Evolutionary conservation across 2,888 invertebrate species (phyloP).

Genomic region (Arenicola marina): DNA sequence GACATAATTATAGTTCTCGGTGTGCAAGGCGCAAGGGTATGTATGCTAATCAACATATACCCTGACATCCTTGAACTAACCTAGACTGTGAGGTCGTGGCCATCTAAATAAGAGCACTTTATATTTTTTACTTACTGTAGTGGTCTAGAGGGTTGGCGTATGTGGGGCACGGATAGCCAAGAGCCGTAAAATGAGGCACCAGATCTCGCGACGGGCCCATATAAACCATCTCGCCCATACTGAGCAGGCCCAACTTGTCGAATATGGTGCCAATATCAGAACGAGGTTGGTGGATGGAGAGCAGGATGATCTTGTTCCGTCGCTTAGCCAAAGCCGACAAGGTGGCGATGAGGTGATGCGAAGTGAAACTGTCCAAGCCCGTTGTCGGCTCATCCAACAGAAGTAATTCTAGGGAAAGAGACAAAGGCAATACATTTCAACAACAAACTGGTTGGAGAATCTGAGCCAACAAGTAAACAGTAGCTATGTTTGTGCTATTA

Average conservation of each 20-base stretch:
- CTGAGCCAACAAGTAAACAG: too few species aligned
- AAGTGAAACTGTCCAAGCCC: constrained; percentile 88
- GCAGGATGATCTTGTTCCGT: constrained; percentile 68
- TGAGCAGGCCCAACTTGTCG: constrained; percentile 44
- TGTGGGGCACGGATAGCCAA: constrained; percentile 95
- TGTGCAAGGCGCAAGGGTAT: too few species aligned
- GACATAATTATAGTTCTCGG: too few species aligned
- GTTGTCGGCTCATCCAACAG: constrained; percentile 88
- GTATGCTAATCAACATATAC: too few species aligned
- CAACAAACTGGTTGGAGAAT: too few species aligned
- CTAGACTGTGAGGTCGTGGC: too few species aligned
- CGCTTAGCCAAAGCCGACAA: constrained; percentile 40
- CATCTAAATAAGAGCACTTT: too few species aligned
- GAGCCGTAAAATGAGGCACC: constrained; percentile 90
- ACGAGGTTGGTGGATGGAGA: constrained; percentile 72
- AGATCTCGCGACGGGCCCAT: constrained; percentile 73
- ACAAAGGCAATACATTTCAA: too few species aligned
- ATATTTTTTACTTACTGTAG: constrained; percentile 64
- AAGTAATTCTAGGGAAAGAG: too few species aligned
- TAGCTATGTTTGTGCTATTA: background rate
- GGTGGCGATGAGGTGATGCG: constrained; percentile 67
- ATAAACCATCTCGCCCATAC: constrained; percentile 71
- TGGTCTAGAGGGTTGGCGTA: constrained; percentile 96
- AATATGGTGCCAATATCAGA: constrained; percentile 47
- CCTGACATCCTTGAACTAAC: too few species aligned